These are phyloP conservation scores for Crossocerus cetratus DNA, from an alignment of 2,888 invertebrate species.

Conservation along the genomic window DNA sequence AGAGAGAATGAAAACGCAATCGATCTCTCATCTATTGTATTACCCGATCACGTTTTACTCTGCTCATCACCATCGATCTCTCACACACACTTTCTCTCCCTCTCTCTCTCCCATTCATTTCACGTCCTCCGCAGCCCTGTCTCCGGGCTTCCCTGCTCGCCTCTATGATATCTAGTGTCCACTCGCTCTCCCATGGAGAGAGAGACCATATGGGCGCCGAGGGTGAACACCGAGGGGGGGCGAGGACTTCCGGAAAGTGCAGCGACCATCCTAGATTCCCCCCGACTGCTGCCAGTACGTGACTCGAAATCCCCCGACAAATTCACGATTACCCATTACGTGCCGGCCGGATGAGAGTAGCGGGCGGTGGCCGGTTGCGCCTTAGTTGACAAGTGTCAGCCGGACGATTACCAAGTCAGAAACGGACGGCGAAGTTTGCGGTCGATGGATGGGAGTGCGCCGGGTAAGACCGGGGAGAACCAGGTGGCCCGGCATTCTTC, in stretches of 20 bases:
- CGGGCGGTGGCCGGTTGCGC: too few relatives aligned
- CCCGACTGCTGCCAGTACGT: slow-evolving; percentile 65
- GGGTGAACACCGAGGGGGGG: not conserved
- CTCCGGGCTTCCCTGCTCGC: slow-evolving; percentile 3
- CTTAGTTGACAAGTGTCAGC: too few relatives aligned
- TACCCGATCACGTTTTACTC: slow-evolving; percentile 63
- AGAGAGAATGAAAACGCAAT: slow-evolving; percentile 60
- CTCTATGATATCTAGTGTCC: slow-evolving; percentile 3
- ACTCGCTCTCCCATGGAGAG: slow-evolving; percentile 28
- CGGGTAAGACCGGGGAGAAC: too few relatives aligned
- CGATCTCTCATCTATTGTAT: slow-evolving; percentile 64
- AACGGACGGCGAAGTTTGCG: too few relatives aligned
- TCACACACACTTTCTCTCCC: too few relatives aligned
- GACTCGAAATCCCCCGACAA: slow-evolving; percentile 68
- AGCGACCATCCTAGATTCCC: slow-evolving; percentile 9
- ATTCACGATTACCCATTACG: slow-evolving; percentile 71
- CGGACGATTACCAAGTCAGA: too few relatives aligned
- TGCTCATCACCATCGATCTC: slow-evolving; percentile 52
- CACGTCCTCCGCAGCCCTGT: slow-evolving; percentile 1
- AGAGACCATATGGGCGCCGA: slow-evolving; percentile 2
- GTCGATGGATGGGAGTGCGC: too few relatives aligned
- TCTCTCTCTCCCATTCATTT: slow-evolving; percentile 13
- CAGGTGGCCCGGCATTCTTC: too few relatives aligned
- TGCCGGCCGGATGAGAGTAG: slow-evolving; percentile 12
- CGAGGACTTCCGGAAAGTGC: too few relatives aligned